phyloP scores from a whole-genome alignment of 2,888 invertebrate genomes.

The Dryadula phaetusa region DNA sequence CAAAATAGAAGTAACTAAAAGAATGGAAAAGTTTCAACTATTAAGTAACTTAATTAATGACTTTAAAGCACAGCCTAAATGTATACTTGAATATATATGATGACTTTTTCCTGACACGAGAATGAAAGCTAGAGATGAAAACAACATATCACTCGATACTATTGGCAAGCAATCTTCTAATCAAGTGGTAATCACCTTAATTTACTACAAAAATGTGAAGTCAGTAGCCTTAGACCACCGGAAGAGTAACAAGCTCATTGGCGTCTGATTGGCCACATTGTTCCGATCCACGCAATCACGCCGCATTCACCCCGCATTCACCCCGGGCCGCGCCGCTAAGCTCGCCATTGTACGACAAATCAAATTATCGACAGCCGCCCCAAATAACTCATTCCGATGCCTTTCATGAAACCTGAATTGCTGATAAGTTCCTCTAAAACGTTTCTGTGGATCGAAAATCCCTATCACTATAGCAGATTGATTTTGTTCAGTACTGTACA shows the following conservation, averaged over 20 bases:
- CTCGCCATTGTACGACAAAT: conserved; percentile 47
- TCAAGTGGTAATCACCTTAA: background rate
- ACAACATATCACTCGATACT: background rate
- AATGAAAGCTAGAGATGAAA: background rate
- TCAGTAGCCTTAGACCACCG: conserved; percentile 9
- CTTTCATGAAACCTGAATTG: conserved; percentile 33
- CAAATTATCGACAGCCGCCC: conserved; percentile 41
- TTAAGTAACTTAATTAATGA: no score
- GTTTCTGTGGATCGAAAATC: conserved; percentile 21
- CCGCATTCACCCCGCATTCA: conserved; percentile 65
- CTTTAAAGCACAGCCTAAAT: no score
- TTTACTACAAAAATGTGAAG: conserved; percentile 1
- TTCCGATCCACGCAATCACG: conserved; percentile 62
- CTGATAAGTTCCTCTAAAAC: conserved; percentile 33
- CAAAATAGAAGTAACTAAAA: no score
- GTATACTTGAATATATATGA: no score
- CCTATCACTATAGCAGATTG: conserved; percentile 25
- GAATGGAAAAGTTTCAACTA: no score
- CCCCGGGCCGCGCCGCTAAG: conserved; percentile 46
- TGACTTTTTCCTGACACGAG: no score
- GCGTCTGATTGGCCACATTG: conserved; percentile 59
- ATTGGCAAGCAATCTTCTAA: background rate
- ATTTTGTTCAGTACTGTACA: conserved; percentile 4
- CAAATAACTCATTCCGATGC: conserved; percentile 38
- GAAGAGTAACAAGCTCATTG: conserved; percentile 30